phyloP scores from a whole-genome alignment of 23 tunicate species.

The Corella eumyota region DNA sequence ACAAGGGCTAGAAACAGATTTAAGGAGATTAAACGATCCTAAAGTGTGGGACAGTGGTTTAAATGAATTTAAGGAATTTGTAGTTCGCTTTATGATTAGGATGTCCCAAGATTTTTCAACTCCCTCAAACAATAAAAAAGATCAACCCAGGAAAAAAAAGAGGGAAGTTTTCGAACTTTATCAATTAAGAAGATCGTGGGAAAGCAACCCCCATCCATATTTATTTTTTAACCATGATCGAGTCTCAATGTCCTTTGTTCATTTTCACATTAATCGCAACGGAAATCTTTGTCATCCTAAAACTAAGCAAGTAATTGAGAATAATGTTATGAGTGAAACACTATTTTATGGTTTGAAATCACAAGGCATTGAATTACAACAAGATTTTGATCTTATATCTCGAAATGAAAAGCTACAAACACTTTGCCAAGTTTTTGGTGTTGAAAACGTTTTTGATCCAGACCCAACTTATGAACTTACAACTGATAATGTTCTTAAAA shows the following conservation, averaged over 20 bases:
- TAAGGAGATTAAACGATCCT: no score
- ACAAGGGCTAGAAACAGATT: no score
- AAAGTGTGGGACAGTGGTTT: slow-evolving; percentile 7
- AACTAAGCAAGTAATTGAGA: slow-evolving; percentile 5
- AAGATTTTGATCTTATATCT: slow-evolving; percentile 17
- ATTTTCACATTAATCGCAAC: slow-evolving; percentile 26
- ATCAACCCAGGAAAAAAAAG: slow-evolving; percentile 1
- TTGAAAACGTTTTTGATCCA: slow-evolving; percentile 28
- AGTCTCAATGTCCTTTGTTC: slow-evolving; percentile 32
- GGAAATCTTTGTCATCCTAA: slow-evolving; percentile 32
- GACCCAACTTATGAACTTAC: slow-evolving; percentile 57
- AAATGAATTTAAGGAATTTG: slow-evolving; percentile 25
- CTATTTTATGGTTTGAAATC: slow-evolving; percentile 16
- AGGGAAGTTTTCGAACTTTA: slow-evolving; percentile 16
- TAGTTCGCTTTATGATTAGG: slow-evolving; percentile 45
- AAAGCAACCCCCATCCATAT: slow-evolving; percentile 38
- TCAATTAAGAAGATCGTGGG: slow-evolving; percentile 52
- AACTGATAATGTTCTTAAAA: slow-evolving; percentile 57
- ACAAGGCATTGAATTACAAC: slow-evolving; percentile 8
- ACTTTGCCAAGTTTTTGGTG: slow-evolving; percentile 27
- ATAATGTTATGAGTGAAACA: slow-evolving; percentile 1
- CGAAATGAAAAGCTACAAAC: slow-evolving; percentile 20
- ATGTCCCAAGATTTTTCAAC: slow-evolving; percentile 55
- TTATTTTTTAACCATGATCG: slow-evolving; percentile 53
- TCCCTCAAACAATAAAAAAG: slow-evolving; percentile 7